Evolutionary conservation across 2,888 invertebrate genomes (phyloP), one percentile per base, ranked within the genome.

Genomic region (Parthenolecanium corni): DNA sequence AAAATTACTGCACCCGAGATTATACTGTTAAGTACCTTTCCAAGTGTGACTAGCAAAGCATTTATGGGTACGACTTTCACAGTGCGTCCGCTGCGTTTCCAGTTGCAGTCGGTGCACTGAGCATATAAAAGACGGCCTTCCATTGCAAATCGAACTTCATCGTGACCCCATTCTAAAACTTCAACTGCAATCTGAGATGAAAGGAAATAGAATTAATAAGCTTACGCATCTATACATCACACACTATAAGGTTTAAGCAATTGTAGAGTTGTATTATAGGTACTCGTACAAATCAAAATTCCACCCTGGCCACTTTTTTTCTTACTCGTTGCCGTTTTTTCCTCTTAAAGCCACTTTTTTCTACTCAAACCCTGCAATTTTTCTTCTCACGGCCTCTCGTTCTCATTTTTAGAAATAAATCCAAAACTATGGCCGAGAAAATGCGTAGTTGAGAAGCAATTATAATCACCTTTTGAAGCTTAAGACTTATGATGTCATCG

Each of bases 151-250:
- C 86, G 84, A 52, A 89, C 88, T 74, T 93, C 92, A 70, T 91
- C 91, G 72, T 90, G 89, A 75, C 87, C 88, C 95, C 95, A 95
- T 71, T 92, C 92, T 68, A 95, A 76, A 4, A 91, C 84, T 73
- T 95, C 93, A 66, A 94, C 85, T 61, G 93, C 93, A 81, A 93
- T 87, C 82, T 82, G 69, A 25, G 67, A 14, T 38, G 9, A 54
- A n/a, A n/a, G n/a, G n/a, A 52, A 52, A 36, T 38, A 11, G 38
- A 38, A 38, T 12, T 11, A 38, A 38, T 38, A 11, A 38, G 9
- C 38, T 11, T 38, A 9, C 38, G 38, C 12, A 12, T 38, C 9
- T 9, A 12, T 12, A 11, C 9, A 9, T 9, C 9, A 38, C 9
- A 38, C 12, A 12, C 38, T 9, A 38, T 9, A 38, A 38, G 11